Base-by-base conservation (phyloP, 2,888 invertebrate species). In the Apomyelois bistriatella region DNA sequence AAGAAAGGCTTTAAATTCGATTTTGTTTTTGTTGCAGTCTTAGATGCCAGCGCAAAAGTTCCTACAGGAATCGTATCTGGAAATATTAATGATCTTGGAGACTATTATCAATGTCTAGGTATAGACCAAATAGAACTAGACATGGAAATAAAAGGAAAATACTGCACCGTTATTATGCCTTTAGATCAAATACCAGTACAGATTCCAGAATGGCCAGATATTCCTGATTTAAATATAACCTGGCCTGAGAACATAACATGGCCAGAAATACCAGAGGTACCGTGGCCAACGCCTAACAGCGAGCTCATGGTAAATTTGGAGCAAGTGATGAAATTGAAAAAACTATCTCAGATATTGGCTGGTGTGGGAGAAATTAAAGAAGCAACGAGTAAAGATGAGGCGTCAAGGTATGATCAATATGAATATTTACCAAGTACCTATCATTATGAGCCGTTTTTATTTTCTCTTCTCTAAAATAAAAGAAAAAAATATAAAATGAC, bases 31-130 rank as follows among this genome's bases (percentile, higher is more conserved):
- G 53, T 64, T 63, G 1, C 63, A 91, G 91, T 91, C 68, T 16
- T 83, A 5, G 91, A 91, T 55, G 79, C 91, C 15, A 82, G 81
- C 13, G 84, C 77, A 0, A 87, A 79, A 62, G 42, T 80, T 0
- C 88, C 90, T 1, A 71, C 75, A n/a, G 90, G 91, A 0, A 40
- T 90, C 0, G 16, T 76, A 0, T 57, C 58, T 6, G 88, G 88
- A 0, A 83, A 90, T 51, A 57, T 81, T 35, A 74, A 77, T 13
- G 85, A 86, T 16, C 58, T 87, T 0, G 91, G 91, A 1, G 82
- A 80, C 59, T 85, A 80, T 54, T 64, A 68, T 54, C 76, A 81
- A 65, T 85, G 85, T 49, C 64, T 85, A 30, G 53, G 54, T 46
- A 76, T 79, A 37, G 54, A 76, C 58, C 46, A 70, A 42, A 7